phyloP scores from a whole-genome alignment of 2,113 vertebrate genomes.

The Sapajus apella region DNA sequence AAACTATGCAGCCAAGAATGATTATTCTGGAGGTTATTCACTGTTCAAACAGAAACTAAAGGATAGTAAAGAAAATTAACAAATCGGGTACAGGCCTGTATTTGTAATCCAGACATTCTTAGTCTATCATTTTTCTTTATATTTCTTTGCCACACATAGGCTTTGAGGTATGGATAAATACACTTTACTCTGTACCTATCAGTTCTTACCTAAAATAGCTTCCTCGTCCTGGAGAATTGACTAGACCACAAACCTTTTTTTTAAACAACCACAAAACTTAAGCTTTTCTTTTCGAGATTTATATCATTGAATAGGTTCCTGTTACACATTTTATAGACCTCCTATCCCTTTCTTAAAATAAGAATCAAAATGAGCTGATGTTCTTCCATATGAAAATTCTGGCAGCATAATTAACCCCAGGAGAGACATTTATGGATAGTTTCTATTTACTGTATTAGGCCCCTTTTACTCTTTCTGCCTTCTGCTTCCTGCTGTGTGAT shows the following conservation, averaged over 20 bases:
- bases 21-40: not conserved
- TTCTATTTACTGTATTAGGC: not conserved
- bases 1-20: not conserved
- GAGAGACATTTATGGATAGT: not conserved
- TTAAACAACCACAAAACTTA: not conserved
- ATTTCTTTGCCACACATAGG: not conserved
- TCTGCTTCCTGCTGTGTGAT: slow-evolving; percentile 28
- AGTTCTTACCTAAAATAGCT: not conserved
- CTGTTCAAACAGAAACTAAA: not conserved
- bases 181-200: not conserved
- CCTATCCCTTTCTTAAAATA: not conserved
- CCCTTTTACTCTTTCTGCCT: not conserved
- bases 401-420: not conserved
- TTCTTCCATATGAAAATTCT: not conserved
- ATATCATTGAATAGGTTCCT: not conserved
- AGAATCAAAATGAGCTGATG: not conserved
- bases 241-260: not conserved
- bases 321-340: not conserved
- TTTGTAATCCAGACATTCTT: not conserved
- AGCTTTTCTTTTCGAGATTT: not conserved
- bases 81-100: not conserved
- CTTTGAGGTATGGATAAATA: not conserved
- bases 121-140: not conserved
- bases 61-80: not conserved
- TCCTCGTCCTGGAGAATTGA: not conserved